Conservation (phyloP, 2,113 vertebrate genomes). For the Coptodon rendalli region DNA sequence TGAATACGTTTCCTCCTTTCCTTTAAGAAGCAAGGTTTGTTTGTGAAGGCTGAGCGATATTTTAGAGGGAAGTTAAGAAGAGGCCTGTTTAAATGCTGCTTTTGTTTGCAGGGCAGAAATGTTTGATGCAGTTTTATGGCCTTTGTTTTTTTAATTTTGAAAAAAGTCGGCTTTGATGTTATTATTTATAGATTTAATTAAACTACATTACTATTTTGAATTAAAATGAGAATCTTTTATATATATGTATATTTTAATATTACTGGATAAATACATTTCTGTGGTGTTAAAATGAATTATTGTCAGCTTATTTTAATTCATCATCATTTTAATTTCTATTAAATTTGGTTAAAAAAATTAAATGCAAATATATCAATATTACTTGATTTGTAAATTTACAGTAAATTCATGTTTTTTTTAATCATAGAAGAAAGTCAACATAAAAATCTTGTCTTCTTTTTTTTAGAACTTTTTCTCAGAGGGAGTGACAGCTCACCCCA, state of each 20-base stretch:
- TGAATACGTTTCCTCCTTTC: neutral
- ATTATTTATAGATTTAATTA: neutral
- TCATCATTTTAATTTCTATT: neutral
- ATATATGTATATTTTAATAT: neutral
- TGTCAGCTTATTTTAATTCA: neutral
- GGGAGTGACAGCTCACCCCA: neutral
- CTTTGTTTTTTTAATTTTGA: neutral
- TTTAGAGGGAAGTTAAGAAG: neutral
- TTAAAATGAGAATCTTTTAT: neutral
- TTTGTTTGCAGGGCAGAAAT: neutral
- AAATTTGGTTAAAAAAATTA: neutral
- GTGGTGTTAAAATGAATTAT: neutral
- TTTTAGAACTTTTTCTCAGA: constrained; percentile 2
- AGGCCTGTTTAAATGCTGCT: neutral
- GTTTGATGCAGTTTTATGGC: neutral
- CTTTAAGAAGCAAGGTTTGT: neutral
- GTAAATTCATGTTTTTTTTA: neutral
- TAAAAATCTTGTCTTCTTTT: neutral
- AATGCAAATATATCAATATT: neutral
- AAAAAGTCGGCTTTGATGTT: neutral
- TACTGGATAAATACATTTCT: neutral
- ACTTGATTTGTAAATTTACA: neutral
- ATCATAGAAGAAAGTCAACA: neutral
- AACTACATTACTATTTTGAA: neutral
- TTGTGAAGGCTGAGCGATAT: neutral